Conservation (phyloP, 1,140 invertebrate genomes). For the Mactra quadrangularis region DNA sequence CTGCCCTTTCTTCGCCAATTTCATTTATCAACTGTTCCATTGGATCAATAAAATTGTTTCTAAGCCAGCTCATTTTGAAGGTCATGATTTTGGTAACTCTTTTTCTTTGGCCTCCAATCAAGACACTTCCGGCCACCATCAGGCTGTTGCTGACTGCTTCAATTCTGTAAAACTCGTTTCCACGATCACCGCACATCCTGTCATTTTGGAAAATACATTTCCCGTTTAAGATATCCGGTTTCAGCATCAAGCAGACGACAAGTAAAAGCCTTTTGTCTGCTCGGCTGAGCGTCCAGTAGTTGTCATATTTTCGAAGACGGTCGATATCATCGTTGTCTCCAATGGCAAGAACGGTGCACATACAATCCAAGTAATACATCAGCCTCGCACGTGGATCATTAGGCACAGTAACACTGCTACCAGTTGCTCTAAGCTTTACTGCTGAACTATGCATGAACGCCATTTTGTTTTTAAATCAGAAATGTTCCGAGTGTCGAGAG, state of each 20-base stretch:
- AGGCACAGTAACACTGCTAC: constrained; percentile 38
- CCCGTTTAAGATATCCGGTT: constrained; percentile 48
- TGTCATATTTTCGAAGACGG: constrained; percentile 50
- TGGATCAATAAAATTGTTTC: constrained; percentile 61
- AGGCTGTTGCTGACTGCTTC: constrained; percentile 49
- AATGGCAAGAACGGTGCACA: constrained; percentile 51
- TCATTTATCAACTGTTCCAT: constrained; percentile 41
- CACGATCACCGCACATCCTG: constrained; percentile 60
- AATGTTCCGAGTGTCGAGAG: no score
- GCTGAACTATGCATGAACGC: constrained; percentile 8
- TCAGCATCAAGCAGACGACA: constrained; percentile 44
- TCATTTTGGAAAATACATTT: constrained; percentile 69
- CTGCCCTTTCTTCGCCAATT: background rate
- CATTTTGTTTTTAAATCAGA: background rate
- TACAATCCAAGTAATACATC: constrained; percentile 67
- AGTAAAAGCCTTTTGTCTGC: constrained; percentile 51
- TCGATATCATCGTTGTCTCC: constrained; percentile 40
- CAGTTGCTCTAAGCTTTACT: constrained; percentile 12
- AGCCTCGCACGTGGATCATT: constrained; percentile 57
- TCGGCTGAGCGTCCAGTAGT: constrained; percentile 36
- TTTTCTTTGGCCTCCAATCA: constrained; percentile 59
- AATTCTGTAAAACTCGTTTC: constrained; percentile 66
- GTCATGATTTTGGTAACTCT: constrained; percentile 67
- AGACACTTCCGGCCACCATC: constrained; percentile 44
- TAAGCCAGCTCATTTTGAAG: constrained; percentile 64